phyloP scores from a whole-genome alignment of 2,113 vertebrate species.

The Vulpes lagopus region DNA sequence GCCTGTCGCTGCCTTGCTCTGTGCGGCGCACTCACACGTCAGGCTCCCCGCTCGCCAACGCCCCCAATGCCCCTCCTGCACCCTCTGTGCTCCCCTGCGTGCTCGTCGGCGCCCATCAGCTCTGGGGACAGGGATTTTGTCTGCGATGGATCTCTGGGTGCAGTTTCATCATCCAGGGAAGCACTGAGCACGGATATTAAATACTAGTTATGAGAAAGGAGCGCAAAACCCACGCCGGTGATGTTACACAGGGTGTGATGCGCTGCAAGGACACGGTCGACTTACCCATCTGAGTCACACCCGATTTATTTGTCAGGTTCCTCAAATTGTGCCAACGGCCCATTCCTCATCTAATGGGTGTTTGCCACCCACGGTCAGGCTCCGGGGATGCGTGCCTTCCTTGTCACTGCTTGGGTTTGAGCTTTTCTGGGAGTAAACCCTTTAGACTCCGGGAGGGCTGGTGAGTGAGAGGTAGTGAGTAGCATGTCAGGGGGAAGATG shows the following conservation, averaged over 20 bases:
- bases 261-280: not conserved
- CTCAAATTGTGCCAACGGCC: not conserved
- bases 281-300: not conserved
- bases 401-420: not conserved
- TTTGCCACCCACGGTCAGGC: not conserved
- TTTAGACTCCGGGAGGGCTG: too few species aligned
- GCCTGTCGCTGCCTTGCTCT: not conserved
- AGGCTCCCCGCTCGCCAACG: accelerated
- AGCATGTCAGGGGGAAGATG: not conserved
- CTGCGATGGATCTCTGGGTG: not conserved
- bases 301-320: not conserved
- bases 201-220: not conserved
- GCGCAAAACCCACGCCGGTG: not conserved
- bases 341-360: not conserved
- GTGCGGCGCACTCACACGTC: accelerated
- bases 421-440: not conserved
- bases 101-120: accelerated
- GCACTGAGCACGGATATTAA: not conserved
- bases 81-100: accelerated
- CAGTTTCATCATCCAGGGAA: not conserved
- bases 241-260: not conserved
- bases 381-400: not conserved
- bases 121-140: not conserved
- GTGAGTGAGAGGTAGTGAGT: not conserved
- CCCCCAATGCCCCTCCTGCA: not conserved